Evolutionary conservation across 2,797 vertebrate genomes (phyloP), one percentile per base, ranked within the genome.

Genomic region (Lagocephalus sceleratus): DNA sequence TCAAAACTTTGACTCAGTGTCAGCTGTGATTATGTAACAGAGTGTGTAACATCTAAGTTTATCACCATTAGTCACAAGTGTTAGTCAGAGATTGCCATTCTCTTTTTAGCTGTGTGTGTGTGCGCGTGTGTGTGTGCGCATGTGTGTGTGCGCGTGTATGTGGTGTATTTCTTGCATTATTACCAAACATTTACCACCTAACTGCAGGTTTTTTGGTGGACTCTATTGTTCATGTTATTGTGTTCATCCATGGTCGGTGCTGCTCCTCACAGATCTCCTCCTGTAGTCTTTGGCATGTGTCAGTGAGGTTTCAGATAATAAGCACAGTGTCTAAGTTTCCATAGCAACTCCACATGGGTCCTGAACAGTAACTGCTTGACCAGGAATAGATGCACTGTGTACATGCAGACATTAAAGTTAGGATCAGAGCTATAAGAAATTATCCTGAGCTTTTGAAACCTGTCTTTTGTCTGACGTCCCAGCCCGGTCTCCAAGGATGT

Each of bases 321-420:
- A 90, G 85, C 76, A 79, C 72, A 76, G 77, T 71, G 75, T 71
- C 78, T 39, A 75, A 20, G 88, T 91, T 88, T 87, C 90, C 89
- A 91, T 91, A 82, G 90, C 87, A 90, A 91, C 90, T 73, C 82
- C 79, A 75, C 81, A 82, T 65, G 78, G 41, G 84, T 85, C 29
- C 78, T 62, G 61, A 78, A 78, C 44, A 12, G 74, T 76, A 78
- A 71, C 59, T 51, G 73, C 71, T 75, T 78, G 75, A 83, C 82
- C 73, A 81, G 68, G 81, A 85, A 83, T 77, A 76, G 78, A 84
- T 55, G 44, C 64, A 2, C 3, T 15, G 55, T 47, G 51, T 64
- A 62, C 56, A 63, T 68, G 23, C 20, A 71, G 52, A 71, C 58
- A 66, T 65, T 72, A 56, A 78, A 71, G 69, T 75, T 75, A 20